Evolutionary conservation across 2,113 vertebrate species (phyloP), one percentile per base, ranked within the genome.

Genomic region (Oriolus oriolus): DNA sequence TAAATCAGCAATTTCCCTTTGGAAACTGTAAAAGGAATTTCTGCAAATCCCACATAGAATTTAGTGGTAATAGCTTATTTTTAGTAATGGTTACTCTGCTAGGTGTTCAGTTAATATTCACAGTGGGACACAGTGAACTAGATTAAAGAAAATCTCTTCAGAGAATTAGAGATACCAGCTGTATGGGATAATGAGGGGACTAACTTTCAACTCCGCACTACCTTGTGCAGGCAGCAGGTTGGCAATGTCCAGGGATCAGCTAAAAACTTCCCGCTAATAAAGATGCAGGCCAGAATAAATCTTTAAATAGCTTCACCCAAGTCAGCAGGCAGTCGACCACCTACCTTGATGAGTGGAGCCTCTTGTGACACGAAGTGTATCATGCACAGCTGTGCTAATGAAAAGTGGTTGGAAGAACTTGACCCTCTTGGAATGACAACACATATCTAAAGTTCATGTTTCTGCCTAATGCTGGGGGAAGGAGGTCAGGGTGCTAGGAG

Each of bases 1-100:
- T 89, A 93, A 87, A 89, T 96, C 33, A 47, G 24, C 54, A 66
- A 82, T 68, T 91, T 94, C 73, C 73, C 73, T 78, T 52, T 82
- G 69, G 73, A 91, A 90, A 44, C 10, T 23, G 10, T 65, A 71
- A 60, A 68, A 87, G 21, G 31, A 89, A 41, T 47, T 73, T 93
- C 49, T 71, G 73, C 37, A 89, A 82, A 91, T 92, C 44, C 61
- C 57, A 37, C 18, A 20, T 10, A 86, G 49, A n/a, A 33, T 68
- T 79, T 75, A 53, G 45, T 21, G 14, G 15, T 28, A 49, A 31
- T 28, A 56, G 49, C 68, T 87, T 91, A 69, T 82, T 94, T 94
- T 89, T 85, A 76, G 49, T 31, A 45, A 71, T 42, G 22, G 14
- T 73, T 91, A 42, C 30, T 88, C 49, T n/a, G 27, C 22, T 69